Conservation (phyloP, 2,113 vertebrate species). For the Aphyosemion australe region DNA sequence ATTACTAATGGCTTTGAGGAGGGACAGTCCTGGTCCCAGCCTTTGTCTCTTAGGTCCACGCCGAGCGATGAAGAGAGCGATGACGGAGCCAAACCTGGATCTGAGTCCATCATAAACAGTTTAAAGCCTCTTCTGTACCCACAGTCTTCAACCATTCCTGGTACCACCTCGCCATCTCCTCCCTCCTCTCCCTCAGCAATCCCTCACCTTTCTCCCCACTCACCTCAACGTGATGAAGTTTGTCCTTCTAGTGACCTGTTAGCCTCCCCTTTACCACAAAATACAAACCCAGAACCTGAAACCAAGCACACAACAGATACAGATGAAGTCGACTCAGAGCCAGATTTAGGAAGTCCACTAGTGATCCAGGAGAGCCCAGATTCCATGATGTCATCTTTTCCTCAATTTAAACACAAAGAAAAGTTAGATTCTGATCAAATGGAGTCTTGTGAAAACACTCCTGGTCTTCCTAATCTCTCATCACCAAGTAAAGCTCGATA, state of each 20-base stretch:
- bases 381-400: conserved; percentile 53
- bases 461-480: conserved; percentile 22
- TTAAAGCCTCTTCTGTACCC: conserved; percentile 53
- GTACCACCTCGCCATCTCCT: conserved; percentile 7
- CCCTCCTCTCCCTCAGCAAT: conserved; percentile 22
- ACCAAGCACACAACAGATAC: conserved; percentile 45
- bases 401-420: conserved; percentile 61
- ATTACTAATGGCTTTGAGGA: conserved; percentile 66
- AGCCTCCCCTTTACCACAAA: conserved; percentile 50
- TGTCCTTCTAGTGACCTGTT: conserved; percentile 9
- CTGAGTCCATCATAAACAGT: conserved; percentile 40
- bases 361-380: conserved; percentile 82
- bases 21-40: conserved; percentile 48
- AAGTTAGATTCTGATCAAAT: conserved; percentile 35
- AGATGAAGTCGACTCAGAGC: conserved; percentile 79
- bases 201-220: conserved; percentile 33
- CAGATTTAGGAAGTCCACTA: conserved; percentile 77
- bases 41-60: conserved; percentile 52
- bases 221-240: conserved; percentile 41
- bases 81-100: conserved; percentile 13
- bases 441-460: conserved; percentile 32
- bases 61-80: conserved; percentile 37
- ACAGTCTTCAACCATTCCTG: conserved; percentile 11
- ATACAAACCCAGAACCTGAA: conserved; percentile 30
- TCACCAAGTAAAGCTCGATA: conserved; percentile 29